Evolutionary conservation across 2,888 invertebrate species (phyloP).

Genomic region (Dynastes maya): DNA sequence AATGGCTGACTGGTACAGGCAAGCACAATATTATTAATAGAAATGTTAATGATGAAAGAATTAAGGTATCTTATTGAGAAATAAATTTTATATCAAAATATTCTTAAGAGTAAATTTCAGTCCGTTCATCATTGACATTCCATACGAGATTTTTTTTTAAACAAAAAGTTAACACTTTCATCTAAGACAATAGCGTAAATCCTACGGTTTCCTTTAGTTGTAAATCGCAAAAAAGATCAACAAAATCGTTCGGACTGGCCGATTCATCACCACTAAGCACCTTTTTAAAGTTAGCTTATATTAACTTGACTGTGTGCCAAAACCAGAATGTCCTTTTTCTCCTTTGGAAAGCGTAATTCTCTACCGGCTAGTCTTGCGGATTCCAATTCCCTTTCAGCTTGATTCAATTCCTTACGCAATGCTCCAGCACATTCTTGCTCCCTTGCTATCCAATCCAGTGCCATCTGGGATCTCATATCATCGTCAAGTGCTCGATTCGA

Average conservation of each 20-base stretch:
- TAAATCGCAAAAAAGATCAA: conserved; percentile 32
- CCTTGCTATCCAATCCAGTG: conserved; percentile 93
- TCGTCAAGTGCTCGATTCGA: conserved; percentile 94
- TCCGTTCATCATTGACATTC: conserved; percentile 28
- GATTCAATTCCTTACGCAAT: conserved; percentile 84
- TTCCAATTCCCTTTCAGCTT: conserved; percentile 90
- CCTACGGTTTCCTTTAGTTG: neutral
- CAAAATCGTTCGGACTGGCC: conserved; percentile 57
- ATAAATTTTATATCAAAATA: too few species aligned
- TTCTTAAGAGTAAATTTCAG: neutral
- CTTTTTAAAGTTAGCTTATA: conserved; percentile 65
- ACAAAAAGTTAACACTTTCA: conserved; percentile 57
- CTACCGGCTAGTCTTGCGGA: conserved; percentile 90
- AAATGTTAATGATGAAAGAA: conserved; percentile 24
- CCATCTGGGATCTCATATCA: conserved; percentile 97
- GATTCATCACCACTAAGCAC: conserved; percentile 56
- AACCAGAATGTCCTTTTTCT: conserved; percentile 94
- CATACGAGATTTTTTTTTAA: conserved; percentile 46
- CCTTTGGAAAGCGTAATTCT: conserved; percentile 94
- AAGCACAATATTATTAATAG: conserved; percentile 19
- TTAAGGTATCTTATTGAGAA: neutral
- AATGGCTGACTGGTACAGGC: conserved; percentile 14
- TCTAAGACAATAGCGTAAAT: conserved; percentile 53
- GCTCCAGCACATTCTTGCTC: conserved; percentile 84
- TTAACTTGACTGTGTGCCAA: conserved; percentile 89